These are phyloP conservation scores for Bruchidius siliquastri DNA, from an alignment of 2,888 invertebrate genomes.

Conservation along the genomic window DNA sequence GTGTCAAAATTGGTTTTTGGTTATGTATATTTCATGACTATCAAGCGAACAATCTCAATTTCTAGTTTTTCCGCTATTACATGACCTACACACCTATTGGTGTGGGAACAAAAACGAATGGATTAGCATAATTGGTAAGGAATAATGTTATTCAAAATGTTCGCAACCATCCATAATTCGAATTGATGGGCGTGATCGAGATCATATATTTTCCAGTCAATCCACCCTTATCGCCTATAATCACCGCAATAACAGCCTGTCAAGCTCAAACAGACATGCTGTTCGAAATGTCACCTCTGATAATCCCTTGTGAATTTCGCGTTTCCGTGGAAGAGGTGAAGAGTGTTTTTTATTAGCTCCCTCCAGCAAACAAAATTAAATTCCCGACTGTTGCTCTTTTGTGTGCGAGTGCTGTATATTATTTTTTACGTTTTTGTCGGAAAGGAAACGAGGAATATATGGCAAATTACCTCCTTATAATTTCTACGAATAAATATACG, in stretches of 20 bases:
- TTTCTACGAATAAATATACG: no score
- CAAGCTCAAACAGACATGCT: neutral
- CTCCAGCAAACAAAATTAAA: neutral
- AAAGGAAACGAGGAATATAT: neutral
- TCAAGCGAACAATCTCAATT: no score
- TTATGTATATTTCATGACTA: no score
- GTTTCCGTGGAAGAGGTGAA: neutral
- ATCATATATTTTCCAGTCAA: no score
- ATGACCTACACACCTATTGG: no score
- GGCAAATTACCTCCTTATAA: neutral
- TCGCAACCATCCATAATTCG: no score
- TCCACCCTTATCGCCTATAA: neutral
- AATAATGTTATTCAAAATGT: no score
- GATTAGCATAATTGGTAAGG: no score
- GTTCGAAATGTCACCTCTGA: neutral
- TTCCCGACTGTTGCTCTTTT: neutral
- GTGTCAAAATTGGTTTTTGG: no score
- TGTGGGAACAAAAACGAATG: no score
- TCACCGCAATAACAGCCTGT: neutral
- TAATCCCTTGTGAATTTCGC: neutral
- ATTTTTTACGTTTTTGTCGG: neutral
- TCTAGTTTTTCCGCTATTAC: no score
- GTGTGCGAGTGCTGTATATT: neutral
- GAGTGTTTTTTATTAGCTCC: neutral
- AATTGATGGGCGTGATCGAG: no score